These are phyloP conservation scores for Sorex araneus DNA, from an alignment of 2,113 vertebrate genomes.

Conservation along the genomic window DNA sequence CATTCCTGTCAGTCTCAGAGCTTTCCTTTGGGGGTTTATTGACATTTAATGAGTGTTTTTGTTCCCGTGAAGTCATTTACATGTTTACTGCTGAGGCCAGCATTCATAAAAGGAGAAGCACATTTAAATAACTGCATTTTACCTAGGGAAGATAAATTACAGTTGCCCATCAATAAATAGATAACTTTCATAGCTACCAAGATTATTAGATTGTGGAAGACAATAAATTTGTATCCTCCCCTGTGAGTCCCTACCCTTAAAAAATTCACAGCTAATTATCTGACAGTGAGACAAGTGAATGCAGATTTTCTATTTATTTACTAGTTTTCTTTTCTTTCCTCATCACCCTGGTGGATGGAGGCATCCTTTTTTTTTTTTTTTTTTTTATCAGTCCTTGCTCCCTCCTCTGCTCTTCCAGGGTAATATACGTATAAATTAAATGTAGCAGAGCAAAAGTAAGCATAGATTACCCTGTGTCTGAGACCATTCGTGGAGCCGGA, in stretches of 20 bases:
- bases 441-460: background rate
- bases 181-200: constrained; percentile 80
- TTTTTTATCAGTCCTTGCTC: constrained; percentile 23
- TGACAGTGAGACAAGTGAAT: constrained; percentile 82
- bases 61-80: constrained; percentile 73
- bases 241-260: constrained; percentile 83
- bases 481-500: background rate
- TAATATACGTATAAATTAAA: constrained; percentile 55
- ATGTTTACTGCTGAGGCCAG: constrained; percentile 62
- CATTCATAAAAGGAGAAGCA: constrained; percentile 62
- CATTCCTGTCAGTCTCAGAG: constrained; percentile 62
- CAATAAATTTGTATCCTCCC: constrained; percentile 84
- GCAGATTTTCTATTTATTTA: constrained; percentile 66
- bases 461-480: background rate
- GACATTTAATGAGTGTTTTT: constrained; percentile 76
- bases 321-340: constrained; percentile 61
- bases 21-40: constrained; percentile 69
- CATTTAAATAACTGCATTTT: constrained; percentile 80
- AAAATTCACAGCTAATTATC: constrained; percentile 85
- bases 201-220: constrained; percentile 85
- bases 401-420: constrained; percentile 32
- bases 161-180: constrained; percentile 85
- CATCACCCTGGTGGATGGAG: constrained; percentile 57
- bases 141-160: constrained; percentile 77
- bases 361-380: constrained; percentile 41